phyloP scores from a whole-genome alignment of 2,888 invertebrate genomes.

The Eurois occulta region DNA sequence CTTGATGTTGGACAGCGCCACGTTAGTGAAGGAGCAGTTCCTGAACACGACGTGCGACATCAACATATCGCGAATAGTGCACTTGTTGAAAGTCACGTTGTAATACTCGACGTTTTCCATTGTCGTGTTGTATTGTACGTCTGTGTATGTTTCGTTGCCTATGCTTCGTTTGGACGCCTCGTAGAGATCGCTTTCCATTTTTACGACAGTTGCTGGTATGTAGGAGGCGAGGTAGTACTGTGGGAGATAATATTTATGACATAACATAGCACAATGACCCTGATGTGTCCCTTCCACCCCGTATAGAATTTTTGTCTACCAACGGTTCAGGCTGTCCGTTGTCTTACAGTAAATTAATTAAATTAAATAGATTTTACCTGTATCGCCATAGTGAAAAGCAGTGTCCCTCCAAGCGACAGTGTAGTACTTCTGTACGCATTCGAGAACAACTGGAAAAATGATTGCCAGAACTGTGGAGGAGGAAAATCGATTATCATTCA shows the following conservation, averaged over 20 bases:
- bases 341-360: neutral
- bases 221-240: conserved; percentile 90
- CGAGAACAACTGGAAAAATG: conserved; percentile 92
- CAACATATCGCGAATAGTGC: conserved; percentile 92
- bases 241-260: neutral
- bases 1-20: conserved; percentile 93
- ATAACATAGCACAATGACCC: too few species aligned
- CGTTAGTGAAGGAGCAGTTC: conserved; percentile 93
- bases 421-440: conserved; percentile 92
- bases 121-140: conserved; percentile 90
- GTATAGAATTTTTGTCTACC: too few species aligned
- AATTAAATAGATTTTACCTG: conserved; percentile 71
- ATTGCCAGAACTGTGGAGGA: conserved; percentile 92
- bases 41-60: conserved; percentile 93
- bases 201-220: conserved; percentile 86
- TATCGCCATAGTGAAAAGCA: conserved; percentile 90
- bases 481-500: too few species aligned
- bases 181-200: conserved; percentile 81
- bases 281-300: too few species aligned
- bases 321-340: too few species aligned
- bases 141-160: conserved; percentile 78
- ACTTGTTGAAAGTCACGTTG: conserved; percentile 91
- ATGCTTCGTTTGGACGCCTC: conserved; percentile 77
- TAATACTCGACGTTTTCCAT: conserved; percentile 91
- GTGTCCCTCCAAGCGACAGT: conserved; percentile 90